Evolutionary conservation across 2,888 invertebrate genomes (phyloP), one percentile per base, ranked within the genome.

Genomic region (Panzeria rudis): DNA sequence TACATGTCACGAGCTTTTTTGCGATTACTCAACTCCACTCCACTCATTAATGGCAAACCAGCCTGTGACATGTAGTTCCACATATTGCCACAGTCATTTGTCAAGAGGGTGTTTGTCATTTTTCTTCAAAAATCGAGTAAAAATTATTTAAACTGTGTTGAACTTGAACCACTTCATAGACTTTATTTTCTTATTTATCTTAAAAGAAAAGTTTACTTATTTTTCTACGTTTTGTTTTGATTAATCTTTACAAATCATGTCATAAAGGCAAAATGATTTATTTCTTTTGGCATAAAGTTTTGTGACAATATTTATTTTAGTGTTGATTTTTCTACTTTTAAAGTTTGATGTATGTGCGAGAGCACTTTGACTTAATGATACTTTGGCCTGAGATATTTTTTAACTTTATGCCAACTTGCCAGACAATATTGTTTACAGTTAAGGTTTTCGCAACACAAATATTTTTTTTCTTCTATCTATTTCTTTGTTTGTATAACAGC

Each of bases 201-300:
- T 17, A 17, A 17, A 17, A 15, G 11, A 50, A 50, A 50, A 50
- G 20, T 50, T 20, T 3, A 50, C 20, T 50, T 25, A 25, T 15
- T 54, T 15, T 5, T 25, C 2, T 54, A 2, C 9, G 25, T 25
- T 54, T 25, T 54, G 52, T 25, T 54, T 17, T 47, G 47, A 17
- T 47, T 47, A 17, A 47, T 47, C 7, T 7, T 54, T 23, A 9
- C 5, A 54, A 54, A 54, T 54, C 25, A 25, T 54, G 25, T 25
- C 52, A 25, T 54, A 54, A 54, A 54, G 6, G 25, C 52, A 54
- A 23, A 54, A 54, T 54, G 23, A 54, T 54, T 25, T 17, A 54
- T 54, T 23, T 54, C 13, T 54, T 54, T 25, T 20, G 20, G 5
- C 3, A 6, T 5, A 15, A 5, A 54, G 13, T 25, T 54, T 15